Evolutionary conservation across 2,888 invertebrate species (phyloP).

Genomic region (Amphipyra berbera): DNA sequence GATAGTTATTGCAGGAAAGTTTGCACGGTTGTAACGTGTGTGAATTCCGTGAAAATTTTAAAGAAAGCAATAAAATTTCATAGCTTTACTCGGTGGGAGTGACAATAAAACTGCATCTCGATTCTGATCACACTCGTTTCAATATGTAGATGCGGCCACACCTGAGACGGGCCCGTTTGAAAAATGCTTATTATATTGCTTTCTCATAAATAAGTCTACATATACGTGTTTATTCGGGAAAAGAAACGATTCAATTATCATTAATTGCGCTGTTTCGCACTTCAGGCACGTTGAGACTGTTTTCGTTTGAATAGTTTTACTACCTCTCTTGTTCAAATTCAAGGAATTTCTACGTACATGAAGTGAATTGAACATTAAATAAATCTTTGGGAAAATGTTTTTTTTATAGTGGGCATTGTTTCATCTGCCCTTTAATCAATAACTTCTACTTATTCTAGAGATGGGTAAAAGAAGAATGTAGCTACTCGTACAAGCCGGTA

Average conservation of each 20-base stretch:
- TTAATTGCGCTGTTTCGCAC: constrained; percentile 47
- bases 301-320: constrained; percentile 36
- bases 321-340: not conserved
- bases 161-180: constrained; percentile 81
- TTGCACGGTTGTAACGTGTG: constrained; percentile 65
- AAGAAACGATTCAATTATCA: constrained; percentile 63
- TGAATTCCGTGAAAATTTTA: constrained; percentile 71
- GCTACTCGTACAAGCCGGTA: no score
- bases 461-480: no score
- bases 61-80: constrained; percentile 81
- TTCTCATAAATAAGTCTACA: constrained; percentile 76
- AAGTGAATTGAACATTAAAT: no score
- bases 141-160: constrained; percentile 85
- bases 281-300: constrained; percentile 40
- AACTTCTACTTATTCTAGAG: no score
- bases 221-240: constrained; percentile 57
- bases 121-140: constrained; percentile 87
- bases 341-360: not conserved
- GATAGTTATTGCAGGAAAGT: constrained; percentile 61
- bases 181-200: constrained; percentile 86
- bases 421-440: no score
- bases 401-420: no score
- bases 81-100: constrained; percentile 78
- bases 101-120: constrained; percentile 89
- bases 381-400: no score